Evolutionary conservation across 2,797 vertebrate genomes (phyloP), one percentile per base, ranked within the genome.

Genomic region (Clarias pachynema): DNA sequence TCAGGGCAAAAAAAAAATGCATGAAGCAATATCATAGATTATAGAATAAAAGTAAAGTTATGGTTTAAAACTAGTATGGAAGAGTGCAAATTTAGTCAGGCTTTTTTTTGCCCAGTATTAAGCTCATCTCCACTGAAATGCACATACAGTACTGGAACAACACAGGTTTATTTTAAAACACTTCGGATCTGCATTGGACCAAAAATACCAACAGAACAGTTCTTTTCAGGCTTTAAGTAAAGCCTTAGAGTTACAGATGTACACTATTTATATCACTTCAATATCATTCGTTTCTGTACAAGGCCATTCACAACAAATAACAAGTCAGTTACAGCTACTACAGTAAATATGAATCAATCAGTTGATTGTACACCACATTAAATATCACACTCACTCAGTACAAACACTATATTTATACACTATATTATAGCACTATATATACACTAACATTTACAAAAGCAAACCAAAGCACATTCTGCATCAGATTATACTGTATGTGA

Each of bases 201-300:
- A 79, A 79, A n/a, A 8, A 26, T 79, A 63, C 4, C 57, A 60
- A 4, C 18, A 16, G 24, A 68, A 68, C 44, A 24, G 4, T 29
- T 66, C 31, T 80, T 66, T 65, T 18, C 22, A 66, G 7, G 18
- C 79, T 80, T 20, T 79, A 63, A 79, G 22, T 40, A 80, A 53
- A 18, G 4, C 24, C 37, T 40, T 37, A 37, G 29, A 77, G 7
- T 34, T 75, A 15, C 72, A 18, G 56, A 31, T 57, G 26, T 57
- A 57, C 29, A 31, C 53, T 57, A 37, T 24, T 37, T 37, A 78
- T 37, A 12, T 37, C 29, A 37, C 56, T 59, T 62, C 14, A 79
- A 5, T 60, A 78, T 78, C 12, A 34, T 60, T 60, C 34, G 16
- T 20, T 31, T 24, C 1, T 16, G 12, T 37, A 37, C 57, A 78